Percentiles rank a stretch among this genome's conserved stretches.
Evolutionary conservation across 2,797 vertebrate species (phyloP).

Genomic region (Morus bassanus): DNA sequence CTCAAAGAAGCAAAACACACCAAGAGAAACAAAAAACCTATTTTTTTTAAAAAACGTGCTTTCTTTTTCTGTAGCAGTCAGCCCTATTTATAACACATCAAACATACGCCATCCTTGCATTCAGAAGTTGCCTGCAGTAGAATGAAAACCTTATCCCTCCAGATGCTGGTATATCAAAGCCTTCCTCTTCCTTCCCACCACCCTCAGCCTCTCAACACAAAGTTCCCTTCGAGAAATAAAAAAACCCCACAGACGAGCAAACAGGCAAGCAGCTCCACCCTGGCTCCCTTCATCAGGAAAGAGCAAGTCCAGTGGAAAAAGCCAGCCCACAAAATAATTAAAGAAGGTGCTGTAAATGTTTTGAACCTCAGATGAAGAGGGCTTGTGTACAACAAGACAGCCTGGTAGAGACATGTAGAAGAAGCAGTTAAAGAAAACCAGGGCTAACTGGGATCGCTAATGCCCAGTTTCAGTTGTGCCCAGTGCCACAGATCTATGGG

Average conservation of each 20-base stretch:
- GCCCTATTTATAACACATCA: constrained; percentile 25
- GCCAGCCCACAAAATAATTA: not conserved
- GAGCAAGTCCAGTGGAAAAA: not conserved
- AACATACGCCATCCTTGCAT: not conserved
- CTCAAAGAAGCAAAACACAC: not conserved
- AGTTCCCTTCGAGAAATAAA: not conserved
- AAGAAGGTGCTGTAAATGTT: not conserved
- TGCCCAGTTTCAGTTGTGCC: not conserved
- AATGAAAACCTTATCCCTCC: not conserved
- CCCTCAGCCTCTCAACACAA: not conserved
- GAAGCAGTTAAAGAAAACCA: not conserved
- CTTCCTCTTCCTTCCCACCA: not conserved
- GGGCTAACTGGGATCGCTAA: not conserved
- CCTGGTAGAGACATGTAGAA: accelerated
- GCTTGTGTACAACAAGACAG: not conserved
- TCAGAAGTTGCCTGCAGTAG: not conserved
- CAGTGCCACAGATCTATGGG: not conserved
- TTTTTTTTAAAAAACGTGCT: not conserved
- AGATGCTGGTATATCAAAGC: not conserved
- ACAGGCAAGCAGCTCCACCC: not conserved
- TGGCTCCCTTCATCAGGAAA: not conserved
- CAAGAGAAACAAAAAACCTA: not conserved
- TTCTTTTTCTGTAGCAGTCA: not conserved
- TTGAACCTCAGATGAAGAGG: not conserved
- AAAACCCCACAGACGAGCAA: not conserved